Evolutionary conservation across 53 echinoderm and acorn worm species (phyloP), one percentile per base, ranked within the genome.

Genomic region (Antedon mediterranea): DNA sequence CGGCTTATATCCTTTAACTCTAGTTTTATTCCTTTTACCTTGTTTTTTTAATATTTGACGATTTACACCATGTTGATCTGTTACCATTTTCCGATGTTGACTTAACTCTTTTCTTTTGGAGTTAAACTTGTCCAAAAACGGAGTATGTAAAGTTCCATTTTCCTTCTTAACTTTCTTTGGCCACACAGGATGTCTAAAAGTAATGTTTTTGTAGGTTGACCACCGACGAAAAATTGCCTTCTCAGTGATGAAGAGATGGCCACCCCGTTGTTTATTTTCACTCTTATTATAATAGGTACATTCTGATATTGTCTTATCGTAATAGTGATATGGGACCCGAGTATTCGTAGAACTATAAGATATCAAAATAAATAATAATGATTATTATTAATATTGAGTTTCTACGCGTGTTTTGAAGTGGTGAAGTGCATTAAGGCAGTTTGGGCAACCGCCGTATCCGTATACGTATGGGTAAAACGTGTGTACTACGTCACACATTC

Each of bases 231-330:
- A 93, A 29, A 93, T 82, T 27, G 93, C 90, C 42, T 93, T 93
- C 83, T 93, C 93, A 0, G 93, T 93, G 84, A 93, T 93, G 43
- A 93, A 93, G 7, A 93, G 88, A 81, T 93, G 93, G 0, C 93
- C 93, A 18, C 93, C 86, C 18, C 80, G 85, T 11, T 88, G 78
- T 1, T 86, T 76, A 8, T 28, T 90, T 75, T 93, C 93, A 74
- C 93, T 93, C 37, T 71, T 57, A 73, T 93, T 88, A 82, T 88
- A 93, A 77, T 93, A 93, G 32, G 83, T 72, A 71, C 93, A 93
- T 76, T 93, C 93, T 31, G 78, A 71, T 30, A 85, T 87, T 3
- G 72, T 37, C 0, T 83, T 80, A 42, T 90, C 93, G 78, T 93
- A 93, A 84, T 93, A 93, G 33, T 93, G 93, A 72, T 93, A 93